Base-by-base conservation (phyloP, 2,888 invertebrate genomes). In the Amblyteles armatorius region DNA sequence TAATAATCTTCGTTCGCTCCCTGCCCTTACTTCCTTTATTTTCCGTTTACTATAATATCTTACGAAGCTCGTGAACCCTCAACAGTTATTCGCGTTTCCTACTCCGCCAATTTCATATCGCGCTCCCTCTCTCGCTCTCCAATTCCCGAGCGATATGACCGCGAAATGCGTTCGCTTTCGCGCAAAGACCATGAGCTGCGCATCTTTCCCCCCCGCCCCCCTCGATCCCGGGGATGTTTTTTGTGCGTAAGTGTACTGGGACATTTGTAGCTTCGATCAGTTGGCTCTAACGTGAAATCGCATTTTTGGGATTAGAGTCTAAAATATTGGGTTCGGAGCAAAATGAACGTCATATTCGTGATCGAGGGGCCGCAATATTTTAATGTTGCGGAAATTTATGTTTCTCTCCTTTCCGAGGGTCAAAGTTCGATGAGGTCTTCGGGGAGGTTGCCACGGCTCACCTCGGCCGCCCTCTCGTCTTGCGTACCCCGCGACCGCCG, bases 61-160 rank as follows among this genome's bases (percentile, higher is more conserved):
- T 33, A 33, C 33, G 55, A 19, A 71, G 71, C 55, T 71, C 71
- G 36, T 9, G 50, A 33, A 29, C 16, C 48, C 4, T 29, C 29
- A 3, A 29, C 13, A 16, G 50, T 22, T 67, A 16, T 65, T 65
- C 63, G 36, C 33, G 36, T 36, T 65, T 65, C 19, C 40, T 67
- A 67, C 40, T 44, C n/a, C 22, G 22, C 67, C 19, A 73, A 55
- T 55, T 72, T 57, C 72, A 36, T 55, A 55, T 55, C 3, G 52
- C 33, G 52, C 33, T 72, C 78, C 55, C 67, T 78, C 73, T 68
- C 16, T 16, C 73, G 55, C 72, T 79, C 73, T 68, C 44, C 57
- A 79, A 83, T 79, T 83, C 73, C 40, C 79, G 60, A 78, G 71
- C 55, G 67, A 73, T 83, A 79, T 57, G 44, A 72, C 57, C 83